These are phyloP conservation scores for Spodoptera littoralis DNA, from an alignment of 2,888 invertebrate genomes.

Conservation along the genomic window DNA sequence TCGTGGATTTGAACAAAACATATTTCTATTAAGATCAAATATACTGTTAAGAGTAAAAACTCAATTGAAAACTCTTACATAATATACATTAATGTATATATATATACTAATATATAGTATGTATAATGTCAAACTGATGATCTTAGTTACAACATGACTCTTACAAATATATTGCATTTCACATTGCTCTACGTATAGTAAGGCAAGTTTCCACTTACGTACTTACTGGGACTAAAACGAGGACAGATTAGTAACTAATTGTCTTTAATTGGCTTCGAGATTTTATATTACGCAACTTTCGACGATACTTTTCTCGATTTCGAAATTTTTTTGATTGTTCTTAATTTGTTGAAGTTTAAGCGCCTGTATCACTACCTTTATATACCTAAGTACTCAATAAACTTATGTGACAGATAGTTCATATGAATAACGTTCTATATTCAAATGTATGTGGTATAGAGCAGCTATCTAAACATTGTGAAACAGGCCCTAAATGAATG, in stretches of 20 bases:
- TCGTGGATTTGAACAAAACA: no score
- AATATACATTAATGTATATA: conserved; percentile 31
- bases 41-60: background rate
- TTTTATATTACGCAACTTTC: conserved; percentile 47
- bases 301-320: conserved; percentile 11
- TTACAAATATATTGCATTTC: conserved; percentile 60
- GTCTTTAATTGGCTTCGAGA: conserved; percentile 61
- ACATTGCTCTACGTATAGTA: conserved; percentile 64
- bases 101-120: no score
- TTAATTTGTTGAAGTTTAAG: no score
- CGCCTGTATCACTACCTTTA: no score
- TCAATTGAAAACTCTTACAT: conserved; percentile 16
- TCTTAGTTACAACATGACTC: conserved; percentile 36
- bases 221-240: conserved; percentile 61
- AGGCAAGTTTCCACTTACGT: conserved; percentile 65
- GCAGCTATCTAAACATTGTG: no score
- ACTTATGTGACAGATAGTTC: no score
- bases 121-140: conserved; percentile 66
- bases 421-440: no score
- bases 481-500: no score
- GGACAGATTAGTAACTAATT: conserved; percentile 69
- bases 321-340: background rate
- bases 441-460: no score
- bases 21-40: no score
- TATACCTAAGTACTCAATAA: no score